phyloP scores from a whole-genome alignment of 64 coral and sea anemone genomes.

The Platygyra sinensis region DNA sequence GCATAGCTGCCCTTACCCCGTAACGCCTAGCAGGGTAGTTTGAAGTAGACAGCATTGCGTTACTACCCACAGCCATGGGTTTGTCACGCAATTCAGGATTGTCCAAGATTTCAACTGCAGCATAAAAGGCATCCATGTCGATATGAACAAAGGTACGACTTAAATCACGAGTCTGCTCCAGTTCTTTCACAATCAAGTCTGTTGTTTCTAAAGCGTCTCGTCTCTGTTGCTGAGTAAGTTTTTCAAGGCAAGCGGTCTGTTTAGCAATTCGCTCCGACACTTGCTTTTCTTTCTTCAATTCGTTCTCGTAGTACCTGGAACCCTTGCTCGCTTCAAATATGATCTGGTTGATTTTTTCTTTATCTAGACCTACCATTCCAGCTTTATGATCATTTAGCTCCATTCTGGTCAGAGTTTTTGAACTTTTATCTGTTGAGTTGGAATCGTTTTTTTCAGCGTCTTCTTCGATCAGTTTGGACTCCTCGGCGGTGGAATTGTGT shows the following conservation, averaged over 20 bases:
- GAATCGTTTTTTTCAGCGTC: background rate
- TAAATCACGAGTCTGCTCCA: conserved; percentile 85
- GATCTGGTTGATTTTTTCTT: conserved; percentile 95
- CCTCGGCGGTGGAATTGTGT: background rate
- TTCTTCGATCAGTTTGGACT: background rate
- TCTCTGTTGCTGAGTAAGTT: conserved; percentile 64
- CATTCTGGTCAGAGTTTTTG: conserved; percentile 71
- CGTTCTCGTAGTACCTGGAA: conserved; percentile 93
- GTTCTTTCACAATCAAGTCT: conserved; percentile 81
- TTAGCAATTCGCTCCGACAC: conserved; percentile 77
- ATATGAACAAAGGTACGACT: conserved; percentile 91
- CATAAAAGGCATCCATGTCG: conserved; percentile 99
- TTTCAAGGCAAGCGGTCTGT: conserved; percentile 44
- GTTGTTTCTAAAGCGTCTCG: conserved; percentile 60
- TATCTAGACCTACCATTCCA: conserved; percentile 96
- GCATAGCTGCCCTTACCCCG: conserved; percentile 96
- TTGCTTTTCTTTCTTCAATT: conserved; percentile 91
- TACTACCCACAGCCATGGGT: conserved; percentile 96
- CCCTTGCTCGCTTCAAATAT: conserved; percentile 98
- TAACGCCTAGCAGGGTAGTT: conserved; percentile 89
- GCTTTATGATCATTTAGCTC: conserved; percentile 95
- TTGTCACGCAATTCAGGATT: conserved; percentile 82
- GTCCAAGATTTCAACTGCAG: conserved; percentile 95
- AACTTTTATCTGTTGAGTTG: background rate
- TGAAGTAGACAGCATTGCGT: conserved; percentile 90